Evolutionary conservation across 2,888 invertebrate species (phyloP).

Genomic region (Tenthredo scrophulariae): DNA sequence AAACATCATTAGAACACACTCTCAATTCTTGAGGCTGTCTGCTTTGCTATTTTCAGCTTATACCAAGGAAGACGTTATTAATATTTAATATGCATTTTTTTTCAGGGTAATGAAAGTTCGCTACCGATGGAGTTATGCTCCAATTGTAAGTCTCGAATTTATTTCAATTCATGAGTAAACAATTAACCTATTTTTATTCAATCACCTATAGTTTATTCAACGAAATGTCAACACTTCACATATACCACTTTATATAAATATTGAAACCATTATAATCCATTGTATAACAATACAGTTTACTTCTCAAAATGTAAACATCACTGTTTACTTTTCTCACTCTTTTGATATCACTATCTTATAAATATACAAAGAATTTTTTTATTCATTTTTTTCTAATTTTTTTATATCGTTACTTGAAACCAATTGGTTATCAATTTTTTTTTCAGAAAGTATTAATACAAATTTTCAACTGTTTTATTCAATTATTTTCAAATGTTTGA

Average conservation of each 20-base stretch:
- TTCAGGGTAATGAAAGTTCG: slow-evolving; percentile 96
- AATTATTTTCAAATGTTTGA: background rate
- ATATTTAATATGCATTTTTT: slow-evolving; percentile 41
- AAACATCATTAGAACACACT: background rate
- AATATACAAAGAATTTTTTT: background rate
- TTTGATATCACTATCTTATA: background rate
- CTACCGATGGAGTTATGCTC: slow-evolving; percentile 98
- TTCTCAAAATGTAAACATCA: background rate
- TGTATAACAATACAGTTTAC: background rate
- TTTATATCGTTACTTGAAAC: background rate
- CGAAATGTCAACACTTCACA: slow-evolving; percentile 43
- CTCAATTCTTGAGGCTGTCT: slow-evolving; percentile 23
- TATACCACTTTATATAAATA: background rate
- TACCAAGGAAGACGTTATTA: slow-evolving; percentile 51
- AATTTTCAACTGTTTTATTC: background rate
- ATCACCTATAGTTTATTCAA: background rate
- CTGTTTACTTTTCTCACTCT: background rate
- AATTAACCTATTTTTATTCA: slow-evolving; percentile 20
- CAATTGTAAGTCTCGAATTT: slow-evolving; percentile 87
- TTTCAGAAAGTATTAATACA: background rate
- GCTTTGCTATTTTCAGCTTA: slow-evolving; percentile 53
- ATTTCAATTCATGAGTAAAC: slow-evolving; percentile 31
- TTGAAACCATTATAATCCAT: background rate
- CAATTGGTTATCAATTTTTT: background rate
- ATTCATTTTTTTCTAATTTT: background rate